Percentiles rank a stretch among this genome's conserved stretches.
Conservation (phyloP, 2,888 invertebrate species). For the Lasioglossum leucozonium region DNA sequence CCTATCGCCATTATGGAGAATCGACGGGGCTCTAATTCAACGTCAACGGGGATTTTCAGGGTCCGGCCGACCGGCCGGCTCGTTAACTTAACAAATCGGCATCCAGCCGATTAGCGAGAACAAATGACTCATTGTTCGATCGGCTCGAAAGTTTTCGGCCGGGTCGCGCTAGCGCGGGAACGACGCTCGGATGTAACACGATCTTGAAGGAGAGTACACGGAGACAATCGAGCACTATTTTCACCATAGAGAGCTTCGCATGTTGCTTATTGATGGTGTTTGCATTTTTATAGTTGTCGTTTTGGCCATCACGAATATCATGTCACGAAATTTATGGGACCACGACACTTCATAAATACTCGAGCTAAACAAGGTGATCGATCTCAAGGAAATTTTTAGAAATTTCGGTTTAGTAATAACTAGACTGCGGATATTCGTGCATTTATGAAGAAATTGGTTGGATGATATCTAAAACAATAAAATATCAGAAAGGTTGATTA, state of each 20-base stretch:
- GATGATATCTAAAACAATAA: too few species aligned
- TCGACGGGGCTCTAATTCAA: constrained; percentile 54
- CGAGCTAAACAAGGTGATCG: too few species aligned
- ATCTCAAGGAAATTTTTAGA: too few species aligned
- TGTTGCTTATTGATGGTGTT: background rate
- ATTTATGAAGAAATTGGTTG: too few species aligned
- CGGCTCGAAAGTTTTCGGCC: constrained; percentile 5
- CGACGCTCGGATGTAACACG: background rate
- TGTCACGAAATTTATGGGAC: too few species aligned
- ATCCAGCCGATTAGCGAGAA: constrained; percentile 24
- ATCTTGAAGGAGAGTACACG: background rate
- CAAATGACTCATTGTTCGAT: constrained; percentile 49
- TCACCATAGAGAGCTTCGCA: background rate
- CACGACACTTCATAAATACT: too few species aligned
- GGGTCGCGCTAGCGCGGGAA: background rate
- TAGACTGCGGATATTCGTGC: too few species aligned
- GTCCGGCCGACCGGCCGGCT: constrained; percentile 21
- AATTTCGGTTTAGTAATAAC: too few species aligned
- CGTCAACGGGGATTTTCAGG: constrained; percentile 50
- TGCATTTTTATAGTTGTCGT: too few species aligned
- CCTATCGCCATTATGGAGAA: constrained; percentile 50
- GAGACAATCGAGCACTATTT: background rate
- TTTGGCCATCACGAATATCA: too few species aligned
- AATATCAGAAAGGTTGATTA: too few species aligned
- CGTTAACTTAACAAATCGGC: constrained; percentile 59